phyloP scores from a whole-genome alignment of 2,113 vertebrate genomes.

The Crypturellus undulatus region DNA sequence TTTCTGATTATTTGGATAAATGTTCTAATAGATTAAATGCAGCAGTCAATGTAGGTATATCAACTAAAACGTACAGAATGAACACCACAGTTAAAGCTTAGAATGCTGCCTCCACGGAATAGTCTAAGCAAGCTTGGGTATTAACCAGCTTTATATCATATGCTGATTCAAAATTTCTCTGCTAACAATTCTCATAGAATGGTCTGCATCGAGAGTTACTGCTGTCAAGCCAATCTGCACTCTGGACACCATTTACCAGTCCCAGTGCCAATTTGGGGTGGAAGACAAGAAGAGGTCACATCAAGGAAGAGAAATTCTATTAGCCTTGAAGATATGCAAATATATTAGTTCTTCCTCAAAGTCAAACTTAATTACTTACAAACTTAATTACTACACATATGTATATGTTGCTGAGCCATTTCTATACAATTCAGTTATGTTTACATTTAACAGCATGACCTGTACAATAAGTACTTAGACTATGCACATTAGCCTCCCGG shows the following conservation, averaged over 20 bases:
- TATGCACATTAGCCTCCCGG: not conserved
- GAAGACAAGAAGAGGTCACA: not conserved
- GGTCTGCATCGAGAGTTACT: not conserved
- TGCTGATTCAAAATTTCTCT: not conserved
- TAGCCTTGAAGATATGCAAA: not conserved
- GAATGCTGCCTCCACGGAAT: not conserved
- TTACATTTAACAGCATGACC: constrained; percentile 21
- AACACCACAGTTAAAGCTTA: not conserved
- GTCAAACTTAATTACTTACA: not conserved
- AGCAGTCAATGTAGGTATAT: not conserved
- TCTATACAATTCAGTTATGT: not conserved
- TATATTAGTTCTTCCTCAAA: not conserved
- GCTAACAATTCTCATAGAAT: not conserved
- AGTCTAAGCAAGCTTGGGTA: not conserved
- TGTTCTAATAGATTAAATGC: not conserved
- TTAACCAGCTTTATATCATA: not conserved
- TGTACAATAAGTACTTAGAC: not conserved
- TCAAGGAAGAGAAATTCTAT: not conserved
- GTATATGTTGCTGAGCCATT: not conserved
- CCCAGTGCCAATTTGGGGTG: not conserved
- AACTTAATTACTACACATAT: not conserved
- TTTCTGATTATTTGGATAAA: not conserved
- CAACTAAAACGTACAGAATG: not conserved
- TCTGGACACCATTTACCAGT: not conserved
- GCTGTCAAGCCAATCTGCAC: not conserved